Evolutionary conservation across 2,113 vertebrate genomes (phyloP).

Genomic region (Tychaedon coryphoeus): DNA sequence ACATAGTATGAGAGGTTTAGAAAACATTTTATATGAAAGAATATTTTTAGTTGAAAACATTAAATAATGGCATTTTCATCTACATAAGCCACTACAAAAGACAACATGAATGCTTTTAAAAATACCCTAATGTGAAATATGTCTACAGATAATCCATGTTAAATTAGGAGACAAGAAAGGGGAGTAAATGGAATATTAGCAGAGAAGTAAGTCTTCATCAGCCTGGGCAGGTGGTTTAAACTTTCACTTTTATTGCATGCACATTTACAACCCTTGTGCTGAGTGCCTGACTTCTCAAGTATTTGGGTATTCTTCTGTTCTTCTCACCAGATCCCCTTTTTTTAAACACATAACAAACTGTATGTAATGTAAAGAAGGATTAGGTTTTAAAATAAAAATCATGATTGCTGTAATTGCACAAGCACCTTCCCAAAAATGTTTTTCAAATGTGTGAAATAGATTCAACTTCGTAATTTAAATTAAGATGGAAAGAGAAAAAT

Average conservation of each 20-base stretch:
- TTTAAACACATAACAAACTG: not conserved
- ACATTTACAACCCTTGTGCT: not conserved
- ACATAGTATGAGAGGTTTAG: not conserved
- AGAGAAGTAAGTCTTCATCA: not conserved
- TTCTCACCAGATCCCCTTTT: accelerated
- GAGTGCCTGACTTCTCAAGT: not conserved
- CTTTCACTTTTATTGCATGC: not conserved
- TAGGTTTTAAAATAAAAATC: not conserved
- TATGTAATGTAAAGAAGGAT: not conserved
- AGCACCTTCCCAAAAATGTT: not conserved
- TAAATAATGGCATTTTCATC: not conserved
- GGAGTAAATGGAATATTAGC: not conserved
- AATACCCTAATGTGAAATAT: not conserved
- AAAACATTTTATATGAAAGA: not conserved
- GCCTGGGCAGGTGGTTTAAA: not conserved
- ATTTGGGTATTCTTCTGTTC: not conserved
- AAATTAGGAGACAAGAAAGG: not conserved
- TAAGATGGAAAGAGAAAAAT: not conserved
- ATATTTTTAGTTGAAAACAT: not conserved
- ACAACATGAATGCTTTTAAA: not conserved
- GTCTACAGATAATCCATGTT: not conserved
- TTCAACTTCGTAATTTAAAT: not conserved
- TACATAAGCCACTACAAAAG: not conserved
- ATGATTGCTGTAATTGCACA: not conserved
- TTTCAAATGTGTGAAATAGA: not conserved